Base-by-base conservation (phyloP, 2,888 invertebrate genomes). In the Tricholauxania praeusta region DNA sequence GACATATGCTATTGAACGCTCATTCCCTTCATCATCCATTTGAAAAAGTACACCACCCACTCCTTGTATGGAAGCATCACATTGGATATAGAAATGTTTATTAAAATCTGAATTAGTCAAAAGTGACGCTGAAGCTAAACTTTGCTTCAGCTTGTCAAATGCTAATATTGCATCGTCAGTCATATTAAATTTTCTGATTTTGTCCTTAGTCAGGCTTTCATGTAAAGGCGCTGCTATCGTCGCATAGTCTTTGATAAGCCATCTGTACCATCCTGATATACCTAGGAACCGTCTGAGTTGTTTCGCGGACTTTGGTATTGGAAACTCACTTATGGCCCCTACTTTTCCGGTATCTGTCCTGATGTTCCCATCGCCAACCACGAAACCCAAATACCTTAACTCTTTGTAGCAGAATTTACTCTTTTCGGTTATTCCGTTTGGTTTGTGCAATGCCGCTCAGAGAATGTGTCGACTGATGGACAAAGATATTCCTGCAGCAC, bases 231-330 rank as follows among this genome's bases (percentile, higher is more conserved):
- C 12, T 57, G 68, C 39, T 17, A 68, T 17, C 1, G 66, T 55
- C 47, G 66, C 59, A 57, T 51, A 72, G 22, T 72, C 49, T 22
- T 72, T 57, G 7, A 66, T 28, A 59, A 72, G 66, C 12, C 72
- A 51, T 15, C 72, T 19, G 55, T 72, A 72, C 62, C 67, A 72
- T 10, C 62, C 67, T 19, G 47, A 67, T 22, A 72, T 62, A 12
- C 67, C 72, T 17, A 72, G 28, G 32, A 72, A 72, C n/a, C 67
- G 51, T 52, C 72, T 52, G 2, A 72, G 17, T 15, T 72, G 55
- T 47, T 62, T 67, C 14, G 59, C 15, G 12, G 62, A 67, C 5
- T 19, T 62, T n/a, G 72, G 72, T 15, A 49, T 39, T 4, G 60
- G 59, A 52, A 65, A 66, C 12, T 66, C 48, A 14, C n/a, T 22